Evolutionary conservation across 2,797 vertebrate genomes (phyloP).

Genomic region (Rhincodon typus): DNA sequence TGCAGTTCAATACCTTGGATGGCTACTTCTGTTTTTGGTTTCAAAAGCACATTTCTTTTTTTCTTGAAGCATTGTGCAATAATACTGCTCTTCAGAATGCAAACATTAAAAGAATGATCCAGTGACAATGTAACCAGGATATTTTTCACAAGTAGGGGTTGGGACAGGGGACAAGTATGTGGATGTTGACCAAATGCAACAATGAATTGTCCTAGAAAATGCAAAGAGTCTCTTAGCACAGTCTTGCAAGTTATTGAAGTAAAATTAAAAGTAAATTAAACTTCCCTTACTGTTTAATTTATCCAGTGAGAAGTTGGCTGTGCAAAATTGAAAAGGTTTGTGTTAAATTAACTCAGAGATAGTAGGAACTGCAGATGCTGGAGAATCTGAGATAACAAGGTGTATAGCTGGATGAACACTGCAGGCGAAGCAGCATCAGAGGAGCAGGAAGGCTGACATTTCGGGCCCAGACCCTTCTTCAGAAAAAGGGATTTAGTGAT

Average conservation of each 20-base stretch:
- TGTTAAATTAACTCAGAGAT: background rate
- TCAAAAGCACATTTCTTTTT: background rate
- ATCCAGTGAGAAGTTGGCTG: background rate
- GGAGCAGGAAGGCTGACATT: no score
- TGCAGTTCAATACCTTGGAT: background rate
- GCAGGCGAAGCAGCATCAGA: no score
- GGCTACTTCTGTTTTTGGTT: background rate
- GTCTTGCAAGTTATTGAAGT: background rate
- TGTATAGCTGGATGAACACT: no score
- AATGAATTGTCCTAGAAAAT: background rate
- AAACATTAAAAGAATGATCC: background rate
- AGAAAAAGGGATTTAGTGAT: no score
- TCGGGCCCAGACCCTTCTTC: no score
- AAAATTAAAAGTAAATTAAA: background rate
- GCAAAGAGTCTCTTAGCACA: background rate
- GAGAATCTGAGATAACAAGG: no score
- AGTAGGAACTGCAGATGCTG: no score
- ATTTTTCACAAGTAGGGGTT: background rate
- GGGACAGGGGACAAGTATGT: background rate
- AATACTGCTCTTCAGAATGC: background rate
- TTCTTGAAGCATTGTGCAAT: background rate
- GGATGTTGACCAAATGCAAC: background rate
- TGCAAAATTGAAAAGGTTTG: background rate
- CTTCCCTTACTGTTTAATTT: background rate
- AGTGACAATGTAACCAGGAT: background rate